These are phyloP conservation scores for Galeopsomyia nigrocyanea DNA, from an alignment of 2,888 invertebrate genomes.

Conservation along the genomic window DNA sequence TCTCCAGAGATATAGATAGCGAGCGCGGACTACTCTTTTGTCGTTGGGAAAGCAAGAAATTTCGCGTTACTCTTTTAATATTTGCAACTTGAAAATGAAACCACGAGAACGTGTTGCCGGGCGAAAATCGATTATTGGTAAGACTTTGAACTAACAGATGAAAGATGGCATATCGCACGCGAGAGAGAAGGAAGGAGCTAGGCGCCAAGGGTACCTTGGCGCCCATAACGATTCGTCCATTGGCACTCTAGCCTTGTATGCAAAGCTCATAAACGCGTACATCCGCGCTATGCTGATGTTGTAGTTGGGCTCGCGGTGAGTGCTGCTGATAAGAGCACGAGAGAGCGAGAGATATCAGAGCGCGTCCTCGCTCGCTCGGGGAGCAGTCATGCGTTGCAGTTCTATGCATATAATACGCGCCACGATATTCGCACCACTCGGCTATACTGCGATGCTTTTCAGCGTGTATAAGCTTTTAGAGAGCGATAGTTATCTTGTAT, in stretches of 20 bases:
- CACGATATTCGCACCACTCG: too few relatives aligned
- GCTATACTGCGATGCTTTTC: neutral
- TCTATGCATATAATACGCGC: neutral
- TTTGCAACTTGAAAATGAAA: too few relatives aligned
- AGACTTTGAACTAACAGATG: too few relatives aligned
- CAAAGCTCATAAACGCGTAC: slow-evolving; percentile 13
- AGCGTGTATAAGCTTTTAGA: neutral
- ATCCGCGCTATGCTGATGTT: slow-evolving; percentile 8
- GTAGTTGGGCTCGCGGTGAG: slow-evolving; percentile 13
- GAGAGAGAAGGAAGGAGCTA: too few relatives aligned
- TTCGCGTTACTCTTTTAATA: too few relatives aligned
- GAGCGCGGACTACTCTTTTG: slow-evolving; percentile 7
- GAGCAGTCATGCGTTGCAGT: neutral
- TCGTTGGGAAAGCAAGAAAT: neutral
- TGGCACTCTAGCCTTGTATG: too few relatives aligned
- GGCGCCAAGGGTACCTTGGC: too few relatives aligned
- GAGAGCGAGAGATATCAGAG: neutral
- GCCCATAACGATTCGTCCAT: too few relatives aligned
- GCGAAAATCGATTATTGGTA: slow-evolving; percentile 34
- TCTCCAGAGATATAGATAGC: slow-evolving; percentile 2
- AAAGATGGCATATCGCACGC: too few relatives aligned
- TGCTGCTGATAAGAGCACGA: slow-evolving; percentile 30
- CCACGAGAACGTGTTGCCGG: neutral
- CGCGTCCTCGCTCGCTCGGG: neutral
- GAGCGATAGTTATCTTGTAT: slow-evolving; percentile 4